Evolutionary conservation across 2,888 invertebrate species (phyloP).

Genomic region (Cacoxenus indagator): DNA sequence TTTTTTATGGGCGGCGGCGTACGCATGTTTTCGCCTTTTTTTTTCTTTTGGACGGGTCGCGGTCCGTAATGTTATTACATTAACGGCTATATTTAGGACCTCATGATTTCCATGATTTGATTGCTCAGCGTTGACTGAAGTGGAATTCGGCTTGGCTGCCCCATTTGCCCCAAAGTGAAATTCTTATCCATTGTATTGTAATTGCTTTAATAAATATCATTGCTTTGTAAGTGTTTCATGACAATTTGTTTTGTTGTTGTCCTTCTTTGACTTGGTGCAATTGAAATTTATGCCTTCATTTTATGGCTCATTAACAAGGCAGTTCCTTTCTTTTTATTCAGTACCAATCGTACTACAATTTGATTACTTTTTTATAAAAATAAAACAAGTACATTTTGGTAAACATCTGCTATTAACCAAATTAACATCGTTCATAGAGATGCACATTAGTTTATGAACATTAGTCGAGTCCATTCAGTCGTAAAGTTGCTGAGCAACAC

Average conservation of each 20-base stretch:
- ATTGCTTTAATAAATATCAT: conserved; percentile 64
- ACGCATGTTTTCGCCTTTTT: conserved; percentile 29
- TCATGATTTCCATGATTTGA: no score
- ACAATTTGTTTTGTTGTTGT: conserved; percentile 40
- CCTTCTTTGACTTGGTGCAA: conserved; percentile 39
- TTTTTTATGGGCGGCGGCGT: no score
- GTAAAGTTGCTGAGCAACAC: no score
- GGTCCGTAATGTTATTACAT: conserved; percentile 60
- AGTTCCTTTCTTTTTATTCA: no score
- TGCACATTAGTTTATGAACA: no score
- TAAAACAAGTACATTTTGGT: no score
- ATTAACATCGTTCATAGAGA: no score
- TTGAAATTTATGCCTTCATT: conserved; percentile 48
- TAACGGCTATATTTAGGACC: not conserved
- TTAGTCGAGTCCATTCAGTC: no score
- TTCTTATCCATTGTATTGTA: conserved; percentile 35
- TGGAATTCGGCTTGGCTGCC: not conserved
- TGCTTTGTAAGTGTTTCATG: conserved; percentile 47
- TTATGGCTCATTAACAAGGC: conserved; percentile 55
- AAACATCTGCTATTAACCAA: no score
- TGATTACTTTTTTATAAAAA: no score
- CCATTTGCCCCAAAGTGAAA: not conserved
- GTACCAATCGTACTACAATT: no score
- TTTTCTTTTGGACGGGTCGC: conserved; percentile 13
- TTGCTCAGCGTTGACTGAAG: no score